These are phyloP conservation scores for Pristionchus arcanus DNA, from an alignment of 2,888 invertebrate genomes.

Conservation along the genomic window DNA sequence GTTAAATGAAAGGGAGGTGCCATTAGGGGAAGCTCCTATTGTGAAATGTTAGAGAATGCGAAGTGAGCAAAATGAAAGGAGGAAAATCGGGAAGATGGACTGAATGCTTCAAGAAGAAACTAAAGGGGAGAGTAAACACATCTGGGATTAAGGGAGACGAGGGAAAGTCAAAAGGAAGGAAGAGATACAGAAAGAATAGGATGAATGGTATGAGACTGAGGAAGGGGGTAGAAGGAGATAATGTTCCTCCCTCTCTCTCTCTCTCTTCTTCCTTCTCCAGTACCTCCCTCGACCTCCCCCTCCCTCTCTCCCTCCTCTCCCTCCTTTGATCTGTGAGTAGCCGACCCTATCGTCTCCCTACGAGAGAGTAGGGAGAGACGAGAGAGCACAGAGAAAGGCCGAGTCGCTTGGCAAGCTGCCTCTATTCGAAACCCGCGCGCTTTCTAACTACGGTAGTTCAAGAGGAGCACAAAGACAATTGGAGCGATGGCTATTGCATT, in stretches of 20 bases:
- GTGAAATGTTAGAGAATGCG: background rate
- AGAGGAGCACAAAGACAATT: background rate
- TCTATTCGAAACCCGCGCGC: conserved; percentile 2
- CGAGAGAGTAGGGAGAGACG: background rate
- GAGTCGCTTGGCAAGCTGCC: conserved; percentile 33
- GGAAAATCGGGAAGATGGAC: conserved; percentile 30
- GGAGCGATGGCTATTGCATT: background rate
- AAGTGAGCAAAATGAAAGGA: background rate
- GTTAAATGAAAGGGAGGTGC: background rate
- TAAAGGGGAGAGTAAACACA: conserved; percentile 51
- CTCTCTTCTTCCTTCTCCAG: background rate
- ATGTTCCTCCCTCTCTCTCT: conserved; percentile 20
- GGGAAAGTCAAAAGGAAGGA: background rate
- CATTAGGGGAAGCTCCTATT: background rate
- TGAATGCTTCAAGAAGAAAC: conserved; percentile 38
- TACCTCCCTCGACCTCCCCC: background rate
- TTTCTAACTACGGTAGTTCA: conserved; percentile 40
- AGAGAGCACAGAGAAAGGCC: conserved; percentile 47
- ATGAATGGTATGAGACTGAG: conserved; percentile 37
- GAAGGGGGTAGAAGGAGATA: background rate
- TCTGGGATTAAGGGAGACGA: conserved; percentile 40
- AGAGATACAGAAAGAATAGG: conserved; percentile 20
- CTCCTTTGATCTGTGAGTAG: conserved; percentile 46
- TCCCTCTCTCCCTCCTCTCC: conserved; percentile 19
- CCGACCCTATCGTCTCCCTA: conserved; percentile 28